Percentiles rank a stretch among this genome's conserved stretches.
Conservation (phyloP, 1,140 invertebrate genomes). For the Littorina saxatilis region DNA sequence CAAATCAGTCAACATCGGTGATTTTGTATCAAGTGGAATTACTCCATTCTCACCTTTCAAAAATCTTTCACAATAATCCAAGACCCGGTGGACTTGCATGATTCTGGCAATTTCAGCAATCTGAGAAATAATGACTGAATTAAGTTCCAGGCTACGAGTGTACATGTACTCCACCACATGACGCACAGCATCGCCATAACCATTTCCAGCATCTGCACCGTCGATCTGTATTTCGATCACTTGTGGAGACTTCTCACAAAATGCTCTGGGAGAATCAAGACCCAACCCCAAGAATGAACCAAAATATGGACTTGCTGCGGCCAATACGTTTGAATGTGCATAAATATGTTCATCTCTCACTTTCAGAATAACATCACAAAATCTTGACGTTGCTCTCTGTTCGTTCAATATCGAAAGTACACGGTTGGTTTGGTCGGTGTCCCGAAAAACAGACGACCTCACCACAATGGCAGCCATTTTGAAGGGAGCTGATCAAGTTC, state of each 20-base stretch:
- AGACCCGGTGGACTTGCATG: constrained; percentile 64
- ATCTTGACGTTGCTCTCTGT: constrained; percentile 65
- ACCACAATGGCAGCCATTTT: constrained; percentile 48
- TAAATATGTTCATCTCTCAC: constrained; percentile 68
- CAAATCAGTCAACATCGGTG: constrained; percentile 29
- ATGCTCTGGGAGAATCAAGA: constrained; percentile 63
- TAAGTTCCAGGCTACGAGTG: constrained; percentile 64
- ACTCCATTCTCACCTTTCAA: constrained; percentile 44
- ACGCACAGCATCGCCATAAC: constrained; percentile 64
- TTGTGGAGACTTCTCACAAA: constrained; percentile 71
- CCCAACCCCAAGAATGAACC: constrained; percentile 65
- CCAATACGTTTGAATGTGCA: constrained; percentile 75
- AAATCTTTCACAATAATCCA: constrained; percentile 60
- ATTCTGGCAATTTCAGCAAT: constrained; percentile 71
- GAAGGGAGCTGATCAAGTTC: constrained; percentile 40
- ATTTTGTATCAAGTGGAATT: constrained; percentile 25
- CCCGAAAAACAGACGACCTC: constrained; percentile 44
- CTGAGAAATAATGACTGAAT: constrained; percentile 56
- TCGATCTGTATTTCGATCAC: constrained; percentile 74
- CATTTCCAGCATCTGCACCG: constrained; percentile 52
- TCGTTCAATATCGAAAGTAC: constrained; percentile 62
- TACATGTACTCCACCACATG: constrained; percentile 75
- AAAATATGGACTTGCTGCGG: constrained; percentile 74
- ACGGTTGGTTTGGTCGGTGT: constrained; percentile 47
- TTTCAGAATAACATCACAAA: constrained; percentile 75